phyloP scores from a whole-genome alignment of 2,113 vertebrate species.

The Ailuropoda melanoleuca region DNA sequence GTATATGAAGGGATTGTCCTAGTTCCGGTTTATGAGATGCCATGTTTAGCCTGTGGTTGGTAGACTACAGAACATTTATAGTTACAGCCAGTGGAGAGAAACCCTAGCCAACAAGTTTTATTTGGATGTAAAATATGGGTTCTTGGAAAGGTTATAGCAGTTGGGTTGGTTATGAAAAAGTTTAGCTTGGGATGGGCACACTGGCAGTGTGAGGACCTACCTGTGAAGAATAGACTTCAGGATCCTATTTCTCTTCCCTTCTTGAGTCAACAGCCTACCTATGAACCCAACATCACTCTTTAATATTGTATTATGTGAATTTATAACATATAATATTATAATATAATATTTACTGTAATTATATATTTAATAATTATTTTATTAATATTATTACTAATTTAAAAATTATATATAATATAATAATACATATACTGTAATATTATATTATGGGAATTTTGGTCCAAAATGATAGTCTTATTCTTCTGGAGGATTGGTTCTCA shows the following conservation, averaged over 20 bases:
- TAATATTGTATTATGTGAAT: neutral
- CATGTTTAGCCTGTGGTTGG: conserved; percentile 64
- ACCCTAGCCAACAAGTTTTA: conserved; percentile 13
- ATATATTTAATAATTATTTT: neutral
- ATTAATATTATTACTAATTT: neutral
- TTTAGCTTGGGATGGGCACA: neutral
- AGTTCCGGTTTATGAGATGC: conserved; percentile 52
- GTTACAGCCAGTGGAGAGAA: conserved; percentile 35
- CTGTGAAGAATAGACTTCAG: neutral
- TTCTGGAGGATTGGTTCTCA: neutral
- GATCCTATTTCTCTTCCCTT: neutral
- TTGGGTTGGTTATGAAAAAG: neutral
- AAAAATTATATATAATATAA: neutral
- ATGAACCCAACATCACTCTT: neutral
- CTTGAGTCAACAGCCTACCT: neutral
- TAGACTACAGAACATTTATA: conserved; percentile 45
- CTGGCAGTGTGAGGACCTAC: neutral
- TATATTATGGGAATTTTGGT: neutral
- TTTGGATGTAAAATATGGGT: conserved; percentile 10
- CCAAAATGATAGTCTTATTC: neutral
- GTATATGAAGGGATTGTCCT: neutral
- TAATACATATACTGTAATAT: neutral
- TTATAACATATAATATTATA: neutral
- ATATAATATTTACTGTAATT: neutral
- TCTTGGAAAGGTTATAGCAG: conserved; percentile 19